Conservation (phyloP, 2,888 invertebrate species). For the Mythimna impura region DNA sequence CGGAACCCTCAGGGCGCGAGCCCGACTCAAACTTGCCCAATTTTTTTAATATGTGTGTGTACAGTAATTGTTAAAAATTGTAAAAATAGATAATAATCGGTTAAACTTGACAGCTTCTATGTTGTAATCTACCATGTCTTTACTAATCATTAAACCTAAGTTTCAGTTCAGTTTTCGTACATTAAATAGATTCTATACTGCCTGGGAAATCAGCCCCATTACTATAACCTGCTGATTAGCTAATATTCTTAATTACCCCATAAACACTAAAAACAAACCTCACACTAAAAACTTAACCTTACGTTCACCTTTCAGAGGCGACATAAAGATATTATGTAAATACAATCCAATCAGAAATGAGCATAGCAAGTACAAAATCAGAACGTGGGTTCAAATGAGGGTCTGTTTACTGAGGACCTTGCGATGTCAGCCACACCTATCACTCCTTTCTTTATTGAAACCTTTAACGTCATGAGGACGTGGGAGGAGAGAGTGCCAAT, state of each 20-base stretch:
- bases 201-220: background rate
- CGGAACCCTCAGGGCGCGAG: too few species aligned
- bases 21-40: too few species aligned
- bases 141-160: background rate
- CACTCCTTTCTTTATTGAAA: constrained; percentile 59
- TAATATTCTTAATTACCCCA: background rate
- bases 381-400: constrained; percentile 56
- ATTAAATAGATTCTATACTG: background rate
- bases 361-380: constrained; percentile 54
- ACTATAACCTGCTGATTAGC: background rate
- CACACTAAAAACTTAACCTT: background rate
- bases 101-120: too few species aligned
- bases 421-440: constrained; percentile 60
- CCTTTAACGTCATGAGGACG: constrained; percentile 46
- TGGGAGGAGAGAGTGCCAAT: constrained; percentile 48
- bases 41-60: too few species aligned
- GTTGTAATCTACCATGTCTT: too few species aligned
- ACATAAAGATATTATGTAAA: constrained; percentile 58
- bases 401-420: constrained; percentile 64
- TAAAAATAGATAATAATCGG: too few species aligned
- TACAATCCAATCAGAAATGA: constrained; percentile 56
- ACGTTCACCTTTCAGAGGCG: background rate
- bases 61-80: too few species aligned
- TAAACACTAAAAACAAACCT: background rate
- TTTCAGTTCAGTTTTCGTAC: background rate